Evolutionary conservation across 2,888 invertebrate species (phyloP).

Genomic region (Creontiades dilutus): DNA sequence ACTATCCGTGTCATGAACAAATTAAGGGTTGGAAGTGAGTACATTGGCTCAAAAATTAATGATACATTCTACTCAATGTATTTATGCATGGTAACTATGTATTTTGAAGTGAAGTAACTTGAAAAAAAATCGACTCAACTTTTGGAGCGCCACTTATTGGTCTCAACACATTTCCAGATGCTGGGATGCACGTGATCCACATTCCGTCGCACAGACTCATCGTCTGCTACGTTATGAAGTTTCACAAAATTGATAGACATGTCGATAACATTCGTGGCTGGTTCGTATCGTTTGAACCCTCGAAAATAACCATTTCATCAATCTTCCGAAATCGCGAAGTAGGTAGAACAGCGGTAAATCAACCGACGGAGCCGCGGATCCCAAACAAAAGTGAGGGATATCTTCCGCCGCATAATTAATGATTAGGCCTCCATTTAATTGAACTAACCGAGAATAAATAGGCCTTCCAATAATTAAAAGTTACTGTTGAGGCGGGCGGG

Average conservation of each 20-base stretch:
- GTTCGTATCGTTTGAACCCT: not conserved
- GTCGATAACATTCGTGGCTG: not conserved
- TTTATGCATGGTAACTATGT: too few species aligned
- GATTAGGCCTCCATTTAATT: slow-evolving; percentile 35
- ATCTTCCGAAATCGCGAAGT: slow-evolving; percentile 3
- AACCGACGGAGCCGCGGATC: slow-evolving; percentile 11
- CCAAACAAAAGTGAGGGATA: slow-evolving; percentile 17
- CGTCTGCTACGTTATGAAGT: not conserved
- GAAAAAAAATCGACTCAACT: too few species aligned
- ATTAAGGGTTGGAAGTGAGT: too few species aligned
- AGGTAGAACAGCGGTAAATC: slow-evolving; percentile 35
- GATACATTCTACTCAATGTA: too few species aligned
- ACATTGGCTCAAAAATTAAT: too few species aligned
- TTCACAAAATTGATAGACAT: not conserved
- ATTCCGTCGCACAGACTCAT: too few species aligned
- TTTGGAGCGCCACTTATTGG: too few species aligned
- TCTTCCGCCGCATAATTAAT: slow-evolving; percentile 21
- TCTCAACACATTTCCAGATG: too few species aligned
- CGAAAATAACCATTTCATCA: slow-evolving; percentile 10
- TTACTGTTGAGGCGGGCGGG: not conserved
- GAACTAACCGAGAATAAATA: slow-evolving; percentile 3
- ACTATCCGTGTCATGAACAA: too few species aligned
- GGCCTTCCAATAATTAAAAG: slow-evolving; percentile 24
- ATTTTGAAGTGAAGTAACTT: too few species aligned
- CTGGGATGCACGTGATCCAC: too few species aligned